These are phyloP conservation scores for Muricea muricata DNA, from an alignment of 92 coral and sea anemone genomes.

Conservation along the genomic window DNA sequence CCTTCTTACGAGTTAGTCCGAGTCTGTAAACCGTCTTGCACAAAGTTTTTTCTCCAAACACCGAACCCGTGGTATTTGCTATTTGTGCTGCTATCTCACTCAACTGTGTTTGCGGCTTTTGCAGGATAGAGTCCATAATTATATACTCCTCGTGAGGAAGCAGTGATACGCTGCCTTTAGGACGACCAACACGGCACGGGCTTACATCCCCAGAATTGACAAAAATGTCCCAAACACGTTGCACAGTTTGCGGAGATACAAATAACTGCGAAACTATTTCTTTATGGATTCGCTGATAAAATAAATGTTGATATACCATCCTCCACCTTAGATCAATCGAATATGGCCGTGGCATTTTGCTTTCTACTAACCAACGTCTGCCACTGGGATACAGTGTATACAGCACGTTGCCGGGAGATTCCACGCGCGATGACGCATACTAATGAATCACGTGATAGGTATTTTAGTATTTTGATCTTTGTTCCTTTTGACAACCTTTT, in stretches of 20 bases:
- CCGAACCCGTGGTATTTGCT: no score
- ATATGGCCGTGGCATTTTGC: slow-evolving; percentile 3
- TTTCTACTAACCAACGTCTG: background rate
- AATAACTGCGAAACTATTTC: slow-evolving; percentile 34
- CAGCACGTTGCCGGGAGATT: no score
- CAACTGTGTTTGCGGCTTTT: slow-evolving; percentile 30
- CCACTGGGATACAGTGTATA: no score
- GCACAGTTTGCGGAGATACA: slow-evolving; percentile 37
- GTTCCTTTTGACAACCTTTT: no score
- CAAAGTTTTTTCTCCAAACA: no score
- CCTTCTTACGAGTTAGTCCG: no score
- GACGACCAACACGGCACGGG: slow-evolving; percentile 40
- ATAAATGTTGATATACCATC: background rate
- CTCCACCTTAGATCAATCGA: background rate
- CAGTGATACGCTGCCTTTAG: slow-evolving; percentile 16
- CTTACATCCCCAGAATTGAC: slow-evolving; percentile 21
- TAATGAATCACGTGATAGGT: background rate
- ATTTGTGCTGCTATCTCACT: no score
- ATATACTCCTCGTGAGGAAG: slow-evolving; percentile 34
- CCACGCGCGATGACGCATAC: background rate
- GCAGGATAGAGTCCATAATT: slow-evolving; percentile 9
- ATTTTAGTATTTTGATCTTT: no score
- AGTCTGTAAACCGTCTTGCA: no score
- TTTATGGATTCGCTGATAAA: background rate
- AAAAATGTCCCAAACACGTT: slow-evolving; percentile 34